These are phyloP conservation scores for Clarias batrachus DNA, from an alignment of 2,113 vertebrate genomes.

Conservation along the genomic window DNA sequence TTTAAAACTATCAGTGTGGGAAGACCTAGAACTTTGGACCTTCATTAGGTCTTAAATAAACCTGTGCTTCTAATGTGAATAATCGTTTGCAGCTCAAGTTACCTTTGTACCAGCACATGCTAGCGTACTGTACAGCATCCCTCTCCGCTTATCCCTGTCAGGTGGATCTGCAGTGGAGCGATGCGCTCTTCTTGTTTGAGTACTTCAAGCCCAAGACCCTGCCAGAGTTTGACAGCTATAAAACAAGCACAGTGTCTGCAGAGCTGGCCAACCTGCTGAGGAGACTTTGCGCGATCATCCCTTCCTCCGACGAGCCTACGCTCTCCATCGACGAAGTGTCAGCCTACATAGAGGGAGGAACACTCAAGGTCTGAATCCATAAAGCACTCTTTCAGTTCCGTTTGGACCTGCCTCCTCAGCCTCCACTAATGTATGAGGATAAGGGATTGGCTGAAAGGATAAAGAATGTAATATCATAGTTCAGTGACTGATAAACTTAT, in stretches of 20 bases:
- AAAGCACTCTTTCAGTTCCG: background rate
- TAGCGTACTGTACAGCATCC: background rate
- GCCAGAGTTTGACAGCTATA: slow-evolving; percentile 98
- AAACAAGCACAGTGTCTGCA: slow-evolving; percentile 96
- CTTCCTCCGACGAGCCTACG: slow-evolving; percentile 77
- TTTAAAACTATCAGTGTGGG: background rate
- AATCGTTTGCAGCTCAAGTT: background rate
- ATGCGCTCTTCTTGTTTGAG: slow-evolving; percentile 91
- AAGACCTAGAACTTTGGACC: background rate
- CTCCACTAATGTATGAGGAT: background rate
- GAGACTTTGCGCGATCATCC: slow-evolving; percentile 85
- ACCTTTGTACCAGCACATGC: background rate
- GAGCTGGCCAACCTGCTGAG: slow-evolving; percentile 93
- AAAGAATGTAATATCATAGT: background rate
- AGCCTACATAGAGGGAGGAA: slow-evolving; percentile 86
- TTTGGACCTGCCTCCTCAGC: background rate
- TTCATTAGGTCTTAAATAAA: background rate
- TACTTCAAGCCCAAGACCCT: slow-evolving; percentile 97
- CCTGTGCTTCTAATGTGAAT: background rate
- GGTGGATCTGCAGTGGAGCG: slow-evolving; percentile 92
- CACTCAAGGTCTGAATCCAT: slow-evolving; percentile 78
- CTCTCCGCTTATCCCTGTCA: slow-evolving; percentile 57
- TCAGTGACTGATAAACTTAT: background rate
- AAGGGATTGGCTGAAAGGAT: background rate
- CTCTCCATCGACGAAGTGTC: slow-evolving; percentile 87